Base-by-base conservation (phyloP, 2,797 vertebrate species). In the Brachymystax lenok region DNA sequence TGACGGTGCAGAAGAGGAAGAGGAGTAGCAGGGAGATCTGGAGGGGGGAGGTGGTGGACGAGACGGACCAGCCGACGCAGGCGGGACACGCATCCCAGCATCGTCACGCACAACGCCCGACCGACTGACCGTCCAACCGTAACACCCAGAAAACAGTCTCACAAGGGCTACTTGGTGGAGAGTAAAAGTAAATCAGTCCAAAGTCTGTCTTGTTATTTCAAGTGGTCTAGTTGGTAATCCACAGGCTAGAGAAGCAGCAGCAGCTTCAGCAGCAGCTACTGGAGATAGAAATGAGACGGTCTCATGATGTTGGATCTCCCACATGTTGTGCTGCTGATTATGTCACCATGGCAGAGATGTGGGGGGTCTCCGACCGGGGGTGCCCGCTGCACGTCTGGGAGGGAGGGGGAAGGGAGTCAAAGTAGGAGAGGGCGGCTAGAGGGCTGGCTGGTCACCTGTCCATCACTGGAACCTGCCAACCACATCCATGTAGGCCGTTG, bases 1-100 rank as follows among this genome's bases (percentile, higher is more conserved):
- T 99, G 92, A 98, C 92, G 77, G 97, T 93, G 92, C 98, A 99
- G 90, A 99, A 98, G 83, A 95, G 90, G 46, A 99, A 98, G 78
- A 99, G 96, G 83, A 99, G 94, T 84, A 99, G 94, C 73, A 99
- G 93, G 88, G 97, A 96, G 73, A 96, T 96, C 94, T 99, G 98
- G 2, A 97, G 95, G 87, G 87, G 97, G 97, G 86, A 97, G 95
- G 87, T 97, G 96, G 92, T 98, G 96, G 95, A 97, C 95, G 87
- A 97, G 96, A 92, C 98, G 96, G 95, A 97, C 95, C 88, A 97
- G 93, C 93, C 98, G 96, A 88, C 97, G 95, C 82, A 96, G 87
- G 90, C 96, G 96, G 46, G 95, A 88, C 90, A 92, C 94, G 90
- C 96, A 95, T 92, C 92, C 94, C 94, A 96, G 93, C 95, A 96